Base-by-base conservation (phyloP, 1,140 invertebrate species). In the Drosophila ohnishii region DNA sequence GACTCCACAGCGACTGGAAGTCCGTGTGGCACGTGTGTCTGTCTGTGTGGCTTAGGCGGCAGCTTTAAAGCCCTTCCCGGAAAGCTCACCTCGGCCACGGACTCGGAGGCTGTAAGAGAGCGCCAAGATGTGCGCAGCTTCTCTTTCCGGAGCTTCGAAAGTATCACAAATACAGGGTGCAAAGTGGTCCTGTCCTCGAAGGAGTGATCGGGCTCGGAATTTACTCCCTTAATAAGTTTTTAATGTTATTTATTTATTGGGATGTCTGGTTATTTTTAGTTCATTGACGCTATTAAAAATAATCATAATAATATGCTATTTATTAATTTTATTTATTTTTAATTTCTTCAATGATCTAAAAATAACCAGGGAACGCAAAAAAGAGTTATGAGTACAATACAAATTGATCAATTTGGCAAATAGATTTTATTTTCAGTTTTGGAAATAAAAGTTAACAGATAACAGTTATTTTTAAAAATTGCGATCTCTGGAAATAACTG, bases 21-120 rank as follows among this genome's bases (percentile, higher is more conserved):
- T 55, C 19, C 53, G 53, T 39, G 32, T 35, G 59, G 8, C 51
- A 55, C 51, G 34, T 55, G 35, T 30, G 35, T 40, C 16, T 30
- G 55, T 60, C 28, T 19, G 55, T 61, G 56, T 34, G 65, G 39
- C 62, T 34, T 65, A 28, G 35, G 19, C 45, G 30, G 47, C 47
- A 72, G 69, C 66, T 72, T 71, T 59, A 16, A 40, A 72, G 66
- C 44, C 57, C 69, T 72, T 72, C 69, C 69, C 53, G 35, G 35
- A 34, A 47, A 72, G 69, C 66, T 71, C 19, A 13, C 51, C 51
- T 58, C 53, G 13, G 13, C 16, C 39, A 4, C 28, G 25, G 13
- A 48, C 13, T 55, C 37, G 69, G 69, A 72, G 66, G 69, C 69
- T 72, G 69, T 59, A 72, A 72, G 66, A 72, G 69, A 42, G 37